Base-by-base conservation (phyloP, 2,888 invertebrate genomes). In the Trimorus sp. region DNA sequence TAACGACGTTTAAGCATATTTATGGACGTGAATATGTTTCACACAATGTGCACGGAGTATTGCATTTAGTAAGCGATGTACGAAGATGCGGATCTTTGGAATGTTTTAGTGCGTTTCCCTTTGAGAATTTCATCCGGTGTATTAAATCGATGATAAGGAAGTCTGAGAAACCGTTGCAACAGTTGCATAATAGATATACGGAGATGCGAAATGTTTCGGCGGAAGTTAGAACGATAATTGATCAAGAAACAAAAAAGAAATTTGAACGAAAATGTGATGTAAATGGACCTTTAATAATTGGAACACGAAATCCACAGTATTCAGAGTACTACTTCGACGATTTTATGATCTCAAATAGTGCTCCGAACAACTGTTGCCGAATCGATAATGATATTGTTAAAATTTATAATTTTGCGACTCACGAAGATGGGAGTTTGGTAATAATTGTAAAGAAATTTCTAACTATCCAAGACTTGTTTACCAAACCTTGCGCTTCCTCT, bases 251-350 rank as follows among this genome's bases (percentile, higher is more conserved):
- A n/a, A n/a, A n/a, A n/a, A n/a, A n/a, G n/a, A n/a, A n/a, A n/a
- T n/a, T n/a, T n/a, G n/a, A n/a, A n/a, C 48, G 9, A 12, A 48
- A 48, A 48, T 48, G 5, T 9, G 11, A 48, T 9, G 4, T 48
- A 12, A 48, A 48, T 12, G 48, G 48, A 4, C 48, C 15, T 16
- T 45, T 59, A 62, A 36, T 53, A 14, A 26, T 6, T 14, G 45
- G 14, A 60, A n/a, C 38, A 6, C 40, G 16, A 92, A 97, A 98
- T 70, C 89, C 89, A 26, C 48, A 70, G 9, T 53, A 26, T 7
- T 51, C 14, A 9, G 48, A 48, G 48, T 51, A 48, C 7, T 36
- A 51, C 36, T 48, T 48, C 12, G 48, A 48, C 48, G n/a, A 48
- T 12, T 48, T 12, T 12, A 9, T 4, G 4, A 12, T 48, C 8